These are phyloP conservation scores for Triplophysa yarkandensis DNA, from an alignment of 2,797 vertebrate genomes.

Conservation along the genomic window DNA sequence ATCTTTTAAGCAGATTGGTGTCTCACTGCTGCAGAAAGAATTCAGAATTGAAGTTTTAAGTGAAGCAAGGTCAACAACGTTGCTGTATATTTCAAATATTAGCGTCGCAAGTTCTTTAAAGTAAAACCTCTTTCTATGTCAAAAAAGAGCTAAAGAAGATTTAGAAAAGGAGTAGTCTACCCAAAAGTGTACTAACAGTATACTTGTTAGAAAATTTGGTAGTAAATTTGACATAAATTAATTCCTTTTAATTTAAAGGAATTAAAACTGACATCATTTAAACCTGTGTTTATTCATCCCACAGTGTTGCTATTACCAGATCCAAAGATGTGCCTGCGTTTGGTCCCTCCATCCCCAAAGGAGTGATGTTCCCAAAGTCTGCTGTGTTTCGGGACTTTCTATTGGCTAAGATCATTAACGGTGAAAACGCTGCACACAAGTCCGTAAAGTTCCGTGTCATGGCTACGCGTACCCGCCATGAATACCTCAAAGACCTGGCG, in stretches of 20 bases:
- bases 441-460: slow-evolving; percentile 85
- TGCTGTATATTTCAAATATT: not conserved
- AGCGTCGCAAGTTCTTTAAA: not conserved
- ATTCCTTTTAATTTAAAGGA: not conserved
- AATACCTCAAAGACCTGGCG: slow-evolving; percentile 84
- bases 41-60: not conserved
- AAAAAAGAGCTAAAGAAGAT: not conserved
- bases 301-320: slow-evolving; percentile 83
- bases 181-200: not conserved
- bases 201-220: not conserved
- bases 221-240: not conserved
- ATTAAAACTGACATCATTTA: not conserved
- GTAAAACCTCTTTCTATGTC: not conserved
- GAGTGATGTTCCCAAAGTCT: slow-evolving; percentile 85
- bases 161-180: not conserved
- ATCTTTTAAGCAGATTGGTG: slow-evolving; percentile 12
- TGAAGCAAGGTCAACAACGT: not conserved
- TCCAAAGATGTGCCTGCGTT: slow-evolving; percentile 85
- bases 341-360: slow-evolving; percentile 86
- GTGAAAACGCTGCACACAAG: slow-evolving; percentile 84
- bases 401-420: slow-evolving; percentile 86
- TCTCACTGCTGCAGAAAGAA: not conserved
- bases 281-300: slow-evolving; percentile 16
- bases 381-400: slow-evolving; percentile 89
- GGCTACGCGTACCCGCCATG: slow-evolving; percentile 84